Base-by-base conservation (phyloP, 2,113 vertebrate species). In the Hemichromis elongatus region DNA sequence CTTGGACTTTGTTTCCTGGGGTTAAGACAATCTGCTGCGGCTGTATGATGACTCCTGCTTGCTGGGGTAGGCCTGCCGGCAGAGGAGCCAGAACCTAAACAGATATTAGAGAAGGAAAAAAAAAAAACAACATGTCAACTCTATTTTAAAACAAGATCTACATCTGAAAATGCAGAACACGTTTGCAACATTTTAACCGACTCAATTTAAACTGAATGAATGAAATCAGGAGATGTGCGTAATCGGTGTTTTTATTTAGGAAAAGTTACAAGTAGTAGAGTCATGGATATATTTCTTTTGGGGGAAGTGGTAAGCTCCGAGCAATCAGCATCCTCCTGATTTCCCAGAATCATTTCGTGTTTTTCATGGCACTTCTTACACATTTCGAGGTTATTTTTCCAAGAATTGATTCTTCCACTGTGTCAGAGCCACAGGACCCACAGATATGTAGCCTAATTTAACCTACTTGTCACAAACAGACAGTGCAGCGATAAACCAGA, bases 21-120 rank as follows among this genome's bases (percentile, higher is more conserved):
- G 98, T 97, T 91, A 99, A 97, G 88, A 99, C 97, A 81, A 99
- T 98, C 96, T 99, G 99, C 93, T 98, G 99, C 4, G 98, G 99
- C 94, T 99, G 99, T 89, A 99, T 99, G 94, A 99, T 99, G 86
- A 99, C 99, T 82, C 99, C 99, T 1, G 98, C 97, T 92, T 99
- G 98, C 94, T 98, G 98, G 37, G 98, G 92, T 84, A 99, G 96
- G 10, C 97, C 97, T 93, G 98, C 98, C 90, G 98, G 98, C 81
- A 99, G 94, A 88, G 99, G 98, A 90, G 97, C 93, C 92, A 99
- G 93, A 81, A 99, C 98, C 99, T 99, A 59, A 18, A 88, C 57
- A 80, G n/a, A 85, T 26, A 80, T 26, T 47, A 14, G 68, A 16
- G 7, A 42, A 40, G 47, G 12, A 2, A 63, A 5, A 9, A 26